These are phyloP conservation scores for Corydoras sp. DNA, from an alignment of 2,113 vertebrate genomes.

Conservation along the genomic window DNA sequence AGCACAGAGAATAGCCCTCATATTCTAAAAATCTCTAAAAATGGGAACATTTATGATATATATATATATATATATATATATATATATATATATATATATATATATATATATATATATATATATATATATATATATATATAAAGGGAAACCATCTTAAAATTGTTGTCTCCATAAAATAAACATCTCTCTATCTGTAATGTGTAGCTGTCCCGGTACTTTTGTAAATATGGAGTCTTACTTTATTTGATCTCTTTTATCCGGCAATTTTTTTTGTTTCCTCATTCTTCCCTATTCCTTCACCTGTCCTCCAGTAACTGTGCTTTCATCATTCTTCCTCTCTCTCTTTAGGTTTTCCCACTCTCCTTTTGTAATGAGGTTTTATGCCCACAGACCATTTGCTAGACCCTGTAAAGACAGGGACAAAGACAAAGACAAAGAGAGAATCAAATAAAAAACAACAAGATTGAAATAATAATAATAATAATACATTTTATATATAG, in stretches of 20 bases:
- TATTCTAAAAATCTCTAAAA: too few relatives aligned
- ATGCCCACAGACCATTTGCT: conserved; percentile 36
- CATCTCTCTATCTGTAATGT: background rate
- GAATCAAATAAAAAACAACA: conserved; percentile 1
- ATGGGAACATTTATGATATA: too few relatives aligned
- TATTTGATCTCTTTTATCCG: background rate
- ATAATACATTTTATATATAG: conserved; percentile 1
- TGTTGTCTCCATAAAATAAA: too few relatives aligned
- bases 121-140: too few relatives aligned
- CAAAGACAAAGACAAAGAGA: conserved; percentile 1
- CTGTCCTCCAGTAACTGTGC: background rate
- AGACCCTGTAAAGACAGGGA: conserved; percentile 29
- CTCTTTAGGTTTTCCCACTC: conserved; percentile 11
- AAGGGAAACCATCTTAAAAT: too few relatives aligned
- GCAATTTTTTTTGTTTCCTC: conserved; percentile 11
- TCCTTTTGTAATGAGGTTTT: conserved; percentile 41
- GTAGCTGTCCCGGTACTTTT: background rate
- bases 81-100: too few relatives aligned
- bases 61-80: too few relatives aligned
- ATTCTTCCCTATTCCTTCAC: conserved; percentile 14
- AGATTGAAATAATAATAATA: background rate
- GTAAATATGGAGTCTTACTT: too few relatives aligned
- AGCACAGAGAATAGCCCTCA: too few relatives aligned
- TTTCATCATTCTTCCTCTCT: conserved; percentile 16
- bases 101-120: too few relatives aligned